Conservation (phyloP, 2,113 vertebrate species). For the Falcunculus frontatus region DNA sequence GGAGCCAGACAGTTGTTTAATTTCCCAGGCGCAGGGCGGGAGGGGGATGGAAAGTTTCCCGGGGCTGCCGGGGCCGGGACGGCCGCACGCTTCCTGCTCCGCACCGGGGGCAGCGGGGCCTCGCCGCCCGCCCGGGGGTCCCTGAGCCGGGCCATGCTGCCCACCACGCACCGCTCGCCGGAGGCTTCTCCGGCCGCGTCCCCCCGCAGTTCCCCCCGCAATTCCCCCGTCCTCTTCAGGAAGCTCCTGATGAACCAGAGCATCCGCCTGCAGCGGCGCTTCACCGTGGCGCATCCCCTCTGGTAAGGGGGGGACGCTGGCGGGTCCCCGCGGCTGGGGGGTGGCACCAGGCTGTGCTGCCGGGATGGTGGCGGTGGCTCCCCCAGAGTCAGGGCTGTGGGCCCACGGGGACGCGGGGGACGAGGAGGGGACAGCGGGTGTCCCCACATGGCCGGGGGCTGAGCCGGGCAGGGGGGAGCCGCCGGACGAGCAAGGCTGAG, state of each 20-base stretch:
- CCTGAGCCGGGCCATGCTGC: slow-evolving; percentile 50
- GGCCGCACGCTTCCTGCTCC: neutral
- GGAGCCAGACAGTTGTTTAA: slow-evolving; percentile 55
- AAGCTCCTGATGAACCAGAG: slow-evolving; percentile 84
- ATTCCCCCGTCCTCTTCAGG: slow-evolving; percentile 83
- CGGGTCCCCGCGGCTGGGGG: neutral
- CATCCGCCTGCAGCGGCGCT: slow-evolving; percentile 86
- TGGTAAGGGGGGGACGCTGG: slow-evolving; percentile 73
- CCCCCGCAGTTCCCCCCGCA: slow-evolving; percentile 66
- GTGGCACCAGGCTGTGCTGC: neutral
- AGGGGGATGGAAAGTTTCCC: slow-evolving; percentile 57
- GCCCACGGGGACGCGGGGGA: neutral
- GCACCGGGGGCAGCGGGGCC: neutral
- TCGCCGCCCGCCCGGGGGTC: neutral
- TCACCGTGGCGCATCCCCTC: slow-evolving; percentile 90
- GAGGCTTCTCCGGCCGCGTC: slow-evolving; percentile 69
- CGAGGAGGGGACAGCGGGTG: neutral
- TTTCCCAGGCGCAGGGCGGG: slow-evolving; percentile 49
- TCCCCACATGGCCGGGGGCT: fast-evolving
- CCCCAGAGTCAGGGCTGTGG: neutral
- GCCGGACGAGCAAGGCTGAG: neutral
- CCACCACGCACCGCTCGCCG: slow-evolving; percentile 30
- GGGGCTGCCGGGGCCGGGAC: neutral
- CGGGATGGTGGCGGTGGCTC: fast-evolving
- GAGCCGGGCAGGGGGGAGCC: neutral